Conservation (phyloP, 2,113 vertebrate genomes). For the Syrmaticus mikado region DNA sequence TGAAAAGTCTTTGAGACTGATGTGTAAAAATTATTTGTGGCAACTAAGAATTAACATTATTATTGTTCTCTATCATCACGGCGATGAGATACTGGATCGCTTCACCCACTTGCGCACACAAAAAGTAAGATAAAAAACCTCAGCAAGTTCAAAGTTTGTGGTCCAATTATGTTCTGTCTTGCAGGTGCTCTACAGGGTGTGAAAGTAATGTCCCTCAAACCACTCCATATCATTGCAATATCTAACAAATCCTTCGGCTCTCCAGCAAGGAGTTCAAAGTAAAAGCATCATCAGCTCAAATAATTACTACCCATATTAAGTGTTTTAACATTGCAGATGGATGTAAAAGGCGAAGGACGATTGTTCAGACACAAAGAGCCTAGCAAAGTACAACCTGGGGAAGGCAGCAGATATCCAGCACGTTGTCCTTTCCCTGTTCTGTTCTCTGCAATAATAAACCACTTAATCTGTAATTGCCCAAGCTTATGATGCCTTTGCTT, state of each 20-base stretch:
- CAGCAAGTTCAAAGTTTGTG: constrained; percentile 68
- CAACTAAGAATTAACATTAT: constrained; percentile 28
- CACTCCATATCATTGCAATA: constrained; percentile 29
- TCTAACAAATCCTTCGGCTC: constrained; percentile 55
- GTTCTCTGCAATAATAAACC: constrained; percentile 71
- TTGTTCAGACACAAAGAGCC: constrained; percentile 13
- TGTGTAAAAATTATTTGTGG: not conserved
- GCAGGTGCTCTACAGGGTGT: constrained; percentile 41
- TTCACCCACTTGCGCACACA: constrained; percentile 29
- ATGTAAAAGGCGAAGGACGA: constrained; percentile 31
- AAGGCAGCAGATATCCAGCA: constrained; percentile 40
- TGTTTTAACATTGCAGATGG: constrained; percentile 33
- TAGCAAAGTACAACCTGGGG: constrained; percentile 11
- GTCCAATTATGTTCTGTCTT: constrained; percentile 74
- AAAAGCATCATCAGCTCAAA: constrained; percentile 59
- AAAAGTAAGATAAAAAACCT: constrained; percentile 58
- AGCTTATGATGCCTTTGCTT: constrained; percentile 47
- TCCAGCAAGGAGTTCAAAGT: constrained; percentile 61
- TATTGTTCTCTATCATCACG: constrained; percentile 21
- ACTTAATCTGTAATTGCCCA: constrained; percentile 74
- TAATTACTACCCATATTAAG: constrained; percentile 45
- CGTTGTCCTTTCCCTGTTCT: constrained; percentile 45
- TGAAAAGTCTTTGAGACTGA: not conserved
- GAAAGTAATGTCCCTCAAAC: constrained; percentile 52
- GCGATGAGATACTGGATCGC: no score